Conservation (phyloP, 2,797 vertebrate genomes). For the Philypnodon macrostomus region DNA sequence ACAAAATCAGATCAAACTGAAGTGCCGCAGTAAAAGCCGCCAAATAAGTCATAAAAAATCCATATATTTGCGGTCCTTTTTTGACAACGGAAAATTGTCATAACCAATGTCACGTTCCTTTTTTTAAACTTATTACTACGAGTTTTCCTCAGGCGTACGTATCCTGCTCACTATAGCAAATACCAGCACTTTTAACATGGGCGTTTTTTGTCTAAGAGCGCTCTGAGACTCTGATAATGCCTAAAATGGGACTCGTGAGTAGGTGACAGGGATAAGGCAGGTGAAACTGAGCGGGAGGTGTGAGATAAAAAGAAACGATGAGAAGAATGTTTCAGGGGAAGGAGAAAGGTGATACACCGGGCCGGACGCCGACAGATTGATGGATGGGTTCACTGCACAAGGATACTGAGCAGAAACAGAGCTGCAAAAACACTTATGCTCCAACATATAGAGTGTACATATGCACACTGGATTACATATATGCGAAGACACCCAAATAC, state of each 20-base stretch:
- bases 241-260: constrained; percentile 38
- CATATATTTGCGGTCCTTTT: too few relatives aligned
- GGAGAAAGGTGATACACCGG: constrained; percentile 64
- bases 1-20: too few relatives aligned
- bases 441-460: constrained; percentile 7
- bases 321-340: constrained; percentile 59
- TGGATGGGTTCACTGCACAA: constrained; percentile 61
- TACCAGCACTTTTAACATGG: not conserved
- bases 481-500: constrained; percentile 7
- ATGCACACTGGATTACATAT: constrained; percentile 4
- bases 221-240: constrained; percentile 17
- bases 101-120: too few relatives aligned
- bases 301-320: constrained; percentile 67
- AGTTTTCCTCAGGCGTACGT: too few relatives aligned
- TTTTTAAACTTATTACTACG: too few relatives aligned
- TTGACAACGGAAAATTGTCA: too few relatives aligned
- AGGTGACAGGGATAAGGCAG: constrained; percentile 48
- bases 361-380: constrained; percentile 70
- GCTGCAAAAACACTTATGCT: constrained; percentile 36
- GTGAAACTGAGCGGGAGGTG: constrained; percentile 33
- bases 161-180: not conserved
- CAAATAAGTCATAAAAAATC: too few relatives aligned
- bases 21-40: too few relatives aligned
- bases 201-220: constrained; percentile 18
- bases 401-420: constrained; percentile 64